Conservation (phyloP, 1,140 invertebrate species). For the Ectropis grisescens region DNA sequence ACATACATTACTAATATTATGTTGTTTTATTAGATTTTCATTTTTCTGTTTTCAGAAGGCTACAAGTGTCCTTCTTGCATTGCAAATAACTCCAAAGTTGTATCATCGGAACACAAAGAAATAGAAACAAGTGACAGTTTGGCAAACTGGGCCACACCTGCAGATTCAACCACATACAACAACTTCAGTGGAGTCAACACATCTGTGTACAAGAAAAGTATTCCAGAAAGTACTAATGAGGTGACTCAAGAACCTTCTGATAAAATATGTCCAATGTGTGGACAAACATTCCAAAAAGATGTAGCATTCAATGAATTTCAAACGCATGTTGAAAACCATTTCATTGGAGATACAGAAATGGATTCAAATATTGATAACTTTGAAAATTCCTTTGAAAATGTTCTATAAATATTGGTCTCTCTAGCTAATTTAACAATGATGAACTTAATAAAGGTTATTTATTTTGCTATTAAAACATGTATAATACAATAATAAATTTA, state of each 20-base stretch:
- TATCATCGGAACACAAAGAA: slow-evolving; percentile 47
- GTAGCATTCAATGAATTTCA: slow-evolving; percentile 61
- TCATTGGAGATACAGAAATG: slow-evolving; percentile 55
- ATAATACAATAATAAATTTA: too few relatives aligned
- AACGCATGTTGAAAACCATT: slow-evolving; percentile 71
- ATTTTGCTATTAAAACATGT: too few relatives aligned
- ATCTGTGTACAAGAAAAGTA: slow-evolving; percentile 23
- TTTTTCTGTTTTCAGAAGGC: slow-evolving; percentile 38
- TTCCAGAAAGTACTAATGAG: slow-evolving; percentile 15
- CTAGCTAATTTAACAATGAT: too few relatives aligned
- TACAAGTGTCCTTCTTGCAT: slow-evolving; percentile 51
- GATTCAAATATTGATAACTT: slow-evolving; percentile 58
- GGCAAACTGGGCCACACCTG: slow-evolving; percentile 38
- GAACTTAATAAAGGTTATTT: too few relatives aligned
- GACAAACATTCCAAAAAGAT: slow-evolving; percentile 55
- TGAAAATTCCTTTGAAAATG: slow-evolving; percentile 56
- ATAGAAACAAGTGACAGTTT: slow-evolving; percentile 56
- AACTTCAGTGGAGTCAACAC: slow-evolving; percentile 34
- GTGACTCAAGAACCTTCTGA: slow-evolving; percentile 25
- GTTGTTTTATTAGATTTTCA: too few relatives aligned
- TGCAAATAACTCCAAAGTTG: slow-evolving; percentile 30
- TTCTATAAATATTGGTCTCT: too few relatives aligned
- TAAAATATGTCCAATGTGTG: slow-evolving; percentile 72
- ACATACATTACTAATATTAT: too few relatives aligned
- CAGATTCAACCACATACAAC: slow-evolving; percentile 37